Percentiles rank a stretch among this genome's conserved stretches.
Conservation (phyloP, 2,113 vertebrate genomes). For the Lepus americanus region DNA sequence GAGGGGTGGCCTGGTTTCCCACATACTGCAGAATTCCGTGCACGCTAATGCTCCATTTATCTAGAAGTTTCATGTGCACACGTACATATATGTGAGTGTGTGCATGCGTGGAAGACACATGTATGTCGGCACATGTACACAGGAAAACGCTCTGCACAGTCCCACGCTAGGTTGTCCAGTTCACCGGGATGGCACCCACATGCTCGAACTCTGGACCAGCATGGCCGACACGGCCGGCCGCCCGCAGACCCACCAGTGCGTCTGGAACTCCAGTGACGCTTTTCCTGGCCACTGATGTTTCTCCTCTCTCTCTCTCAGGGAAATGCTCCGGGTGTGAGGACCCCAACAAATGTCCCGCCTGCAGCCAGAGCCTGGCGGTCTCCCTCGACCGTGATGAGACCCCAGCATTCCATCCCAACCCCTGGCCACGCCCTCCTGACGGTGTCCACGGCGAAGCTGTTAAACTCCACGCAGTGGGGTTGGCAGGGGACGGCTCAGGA, state of each 20-base stretch:
- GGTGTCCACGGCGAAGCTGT: background rate
- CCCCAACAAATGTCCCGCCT: no score
- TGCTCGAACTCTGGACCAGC: background rate
- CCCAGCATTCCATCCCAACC: accelerated
- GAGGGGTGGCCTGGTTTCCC: background rate
- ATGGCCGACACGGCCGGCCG: no score
- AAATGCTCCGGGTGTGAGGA: accelerated
- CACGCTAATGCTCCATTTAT: no score
- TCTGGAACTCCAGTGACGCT: no score
- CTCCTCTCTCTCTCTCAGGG: background rate
- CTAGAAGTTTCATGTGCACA: background rate
- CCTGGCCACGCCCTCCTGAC: background rate
- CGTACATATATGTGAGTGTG: no score
- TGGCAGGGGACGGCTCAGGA: background rate
- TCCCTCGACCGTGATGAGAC: accelerated
- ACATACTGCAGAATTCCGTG: background rate
- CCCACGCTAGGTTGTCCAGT: background rate
- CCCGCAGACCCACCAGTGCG: no score
- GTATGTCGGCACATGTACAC: background rate
- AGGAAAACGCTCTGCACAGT: background rate
- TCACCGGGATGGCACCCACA: no score
- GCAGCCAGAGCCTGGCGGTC: accelerated
- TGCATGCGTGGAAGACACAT: no score
- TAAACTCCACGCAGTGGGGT: no score
- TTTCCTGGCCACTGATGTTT: no score